Percentiles rank a stretch among this genome's conserved stretches.
phyloP scores from a whole-genome alignment of 2,888 invertebrate species.

The Eristalis tenax region DNA sequence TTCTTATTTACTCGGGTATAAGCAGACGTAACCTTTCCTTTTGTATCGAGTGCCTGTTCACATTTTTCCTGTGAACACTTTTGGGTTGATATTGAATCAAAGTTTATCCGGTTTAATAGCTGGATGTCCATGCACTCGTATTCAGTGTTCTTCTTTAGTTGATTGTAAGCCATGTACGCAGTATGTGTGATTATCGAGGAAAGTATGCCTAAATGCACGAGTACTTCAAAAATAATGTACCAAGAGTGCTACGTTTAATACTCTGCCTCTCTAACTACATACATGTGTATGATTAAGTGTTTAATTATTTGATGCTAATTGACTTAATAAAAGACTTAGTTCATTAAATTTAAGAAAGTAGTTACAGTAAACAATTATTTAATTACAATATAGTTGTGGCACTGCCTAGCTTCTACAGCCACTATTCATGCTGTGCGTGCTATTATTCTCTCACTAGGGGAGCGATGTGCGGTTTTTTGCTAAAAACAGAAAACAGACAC shows the following conservation, averaged over 20 bases:
- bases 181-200: neutral
- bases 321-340: slow-evolving; percentile 1
- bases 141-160: neutral
- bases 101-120: neutral
- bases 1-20: neutral
- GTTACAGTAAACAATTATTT: neutral
- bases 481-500: no score
- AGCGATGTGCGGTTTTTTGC: neutral
- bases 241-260: neutral
- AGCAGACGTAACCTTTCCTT: slow-evolving; percentile 22
- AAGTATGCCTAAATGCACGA: neutral
- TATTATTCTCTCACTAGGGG: neutral
- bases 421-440: neutral
- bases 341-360: neutral
- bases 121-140: neutral
- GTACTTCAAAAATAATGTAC: neutral
- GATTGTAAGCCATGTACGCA: neutral
- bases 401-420: no score
- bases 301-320: slow-evolving; percentile 5
- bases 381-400: neutral
- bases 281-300: neutral
- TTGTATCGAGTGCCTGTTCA: neutral
- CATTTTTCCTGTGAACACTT: neutral
- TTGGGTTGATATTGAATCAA: neutral
- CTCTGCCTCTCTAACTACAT: neutral